phyloP scores from a whole-genome alignment of 2,888 invertebrate genomes.

The Metallyticus violacea region DNA sequence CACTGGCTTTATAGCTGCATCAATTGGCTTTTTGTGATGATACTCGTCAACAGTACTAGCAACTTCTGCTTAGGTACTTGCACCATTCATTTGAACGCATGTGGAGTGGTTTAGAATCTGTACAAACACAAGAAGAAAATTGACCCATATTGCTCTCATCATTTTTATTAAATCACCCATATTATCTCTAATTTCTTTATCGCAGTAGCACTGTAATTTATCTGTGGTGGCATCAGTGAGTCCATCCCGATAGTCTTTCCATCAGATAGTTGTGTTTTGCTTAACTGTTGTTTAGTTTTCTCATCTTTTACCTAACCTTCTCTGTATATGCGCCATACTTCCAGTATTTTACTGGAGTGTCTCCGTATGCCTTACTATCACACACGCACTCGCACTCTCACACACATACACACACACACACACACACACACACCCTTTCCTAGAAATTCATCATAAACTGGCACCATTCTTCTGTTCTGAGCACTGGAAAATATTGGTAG shows the following conservation, averaged over 20 bases:
- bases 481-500: slow-evolving; percentile 1
- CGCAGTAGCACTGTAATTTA: background rate
- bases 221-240: background rate
- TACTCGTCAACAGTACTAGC: background rate
- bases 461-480: background rate
- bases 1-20: background rate
- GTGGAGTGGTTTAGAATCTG: background rate
- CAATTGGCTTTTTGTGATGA: background rate
- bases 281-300: background rate
- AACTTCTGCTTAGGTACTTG: slow-evolving; percentile 1
- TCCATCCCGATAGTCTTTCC: background rate
- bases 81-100: background rate
- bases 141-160: background rate
- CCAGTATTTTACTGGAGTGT: background rate
- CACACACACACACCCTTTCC: background rate
- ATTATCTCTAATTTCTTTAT: background rate
- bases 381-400: background rate
- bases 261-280: background rate
- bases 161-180: background rate
- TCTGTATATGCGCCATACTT: background rate
- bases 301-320: background rate
- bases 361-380: background rate
- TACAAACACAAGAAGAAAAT: background rate
- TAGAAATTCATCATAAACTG: background rate
- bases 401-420: background rate